Evolutionary conservation across 2,113 vertebrate genomes (phyloP).

Genomic region (Sula dactylatra): DNA sequence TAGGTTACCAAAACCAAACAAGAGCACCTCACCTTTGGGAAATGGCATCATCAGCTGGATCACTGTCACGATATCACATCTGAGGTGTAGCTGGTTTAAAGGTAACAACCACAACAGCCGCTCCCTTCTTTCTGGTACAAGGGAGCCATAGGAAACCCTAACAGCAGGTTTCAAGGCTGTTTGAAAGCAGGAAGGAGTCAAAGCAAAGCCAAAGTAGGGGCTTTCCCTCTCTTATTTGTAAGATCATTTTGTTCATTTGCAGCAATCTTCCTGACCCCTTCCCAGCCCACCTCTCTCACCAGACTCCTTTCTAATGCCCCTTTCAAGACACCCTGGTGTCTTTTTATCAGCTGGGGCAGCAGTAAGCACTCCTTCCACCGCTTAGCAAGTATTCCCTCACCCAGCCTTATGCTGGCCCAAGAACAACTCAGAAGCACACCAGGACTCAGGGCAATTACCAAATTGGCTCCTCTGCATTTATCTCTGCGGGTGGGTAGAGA

Average conservation of each 20-base stretch:
- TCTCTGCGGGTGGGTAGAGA: conserved; percentile 41
- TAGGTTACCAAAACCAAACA: background rate
- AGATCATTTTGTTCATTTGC: background rate
- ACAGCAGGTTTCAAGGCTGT: background rate
- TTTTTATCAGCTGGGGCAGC: background rate
- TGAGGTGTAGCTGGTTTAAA: background rate
- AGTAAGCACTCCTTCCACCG: background rate
- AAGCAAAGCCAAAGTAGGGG: background rate
- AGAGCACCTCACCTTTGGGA: background rate
- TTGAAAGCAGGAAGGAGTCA: background rate
- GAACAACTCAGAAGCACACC: conserved; percentile 11
- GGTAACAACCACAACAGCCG: background rate
- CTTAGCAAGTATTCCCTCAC: background rate
- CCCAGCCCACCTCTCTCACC: background rate
- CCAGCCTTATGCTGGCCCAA: background rate
- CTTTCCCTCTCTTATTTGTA: background rate
- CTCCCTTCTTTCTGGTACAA: background rate
- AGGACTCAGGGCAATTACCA: conserved; percentile 1
- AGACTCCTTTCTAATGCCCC: background rate
- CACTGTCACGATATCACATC: background rate
- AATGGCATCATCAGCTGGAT: background rate
- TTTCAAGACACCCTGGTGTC: background rate
- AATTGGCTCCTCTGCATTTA: conserved; percentile 36
- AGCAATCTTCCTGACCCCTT: background rate
- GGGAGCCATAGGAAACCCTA: background rate